Evolutionary conservation across 37 sponge, comb jelly and placozoan species (phyloP).

Genomic region (Theonella swinhoei): DNA sequence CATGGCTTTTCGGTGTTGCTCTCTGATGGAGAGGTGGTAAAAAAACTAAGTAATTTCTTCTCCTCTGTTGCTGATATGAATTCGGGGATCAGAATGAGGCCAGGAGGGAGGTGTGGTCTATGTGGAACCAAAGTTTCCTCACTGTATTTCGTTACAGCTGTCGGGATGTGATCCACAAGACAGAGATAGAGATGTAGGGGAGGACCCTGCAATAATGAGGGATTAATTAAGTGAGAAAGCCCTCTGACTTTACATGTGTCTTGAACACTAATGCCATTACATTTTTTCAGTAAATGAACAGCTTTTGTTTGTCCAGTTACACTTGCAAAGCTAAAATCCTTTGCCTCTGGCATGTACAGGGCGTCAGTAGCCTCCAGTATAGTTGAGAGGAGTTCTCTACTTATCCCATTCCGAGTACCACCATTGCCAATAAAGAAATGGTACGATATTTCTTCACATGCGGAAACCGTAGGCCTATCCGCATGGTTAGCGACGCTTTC

Average conservation of each 20-base stretch:
- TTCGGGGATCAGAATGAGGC: constrained; percentile 50
- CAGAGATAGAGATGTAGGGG: constrained; percentile 52
- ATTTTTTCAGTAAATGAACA: neutral
- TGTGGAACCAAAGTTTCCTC: neutral
- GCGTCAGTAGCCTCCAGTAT: constrained; percentile 10
- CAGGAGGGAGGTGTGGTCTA: constrained; percentile 49
- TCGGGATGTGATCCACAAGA: constrained; percentile 30
- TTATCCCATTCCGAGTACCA: constrained; percentile 59
- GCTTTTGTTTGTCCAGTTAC: constrained; percentile 7
- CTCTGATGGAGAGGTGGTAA: neutral
- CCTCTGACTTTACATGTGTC: neutral
- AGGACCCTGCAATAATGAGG: constrained; percentile 24
- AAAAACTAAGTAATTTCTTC: constrained; percentile 33
- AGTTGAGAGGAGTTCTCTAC: constrained; percentile 8
- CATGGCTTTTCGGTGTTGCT: too few species aligned
- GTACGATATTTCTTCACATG: constrained; percentile 28
- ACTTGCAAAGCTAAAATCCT: constrained; percentile 52
- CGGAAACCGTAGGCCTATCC: neutral
- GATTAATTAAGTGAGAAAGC: neutral
- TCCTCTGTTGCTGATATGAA: constrained; percentile 61
- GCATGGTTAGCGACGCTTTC: neutral
- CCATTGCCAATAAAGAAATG: constrained; percentile 70
- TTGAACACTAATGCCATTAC: constrained; percentile 56
- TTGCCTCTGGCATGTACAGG: constrained; percentile 30
- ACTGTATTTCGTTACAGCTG: neutral